Base-by-base conservation (phyloP, 2,113 vertebrate genomes). In the Mustelus asterias region DNA sequence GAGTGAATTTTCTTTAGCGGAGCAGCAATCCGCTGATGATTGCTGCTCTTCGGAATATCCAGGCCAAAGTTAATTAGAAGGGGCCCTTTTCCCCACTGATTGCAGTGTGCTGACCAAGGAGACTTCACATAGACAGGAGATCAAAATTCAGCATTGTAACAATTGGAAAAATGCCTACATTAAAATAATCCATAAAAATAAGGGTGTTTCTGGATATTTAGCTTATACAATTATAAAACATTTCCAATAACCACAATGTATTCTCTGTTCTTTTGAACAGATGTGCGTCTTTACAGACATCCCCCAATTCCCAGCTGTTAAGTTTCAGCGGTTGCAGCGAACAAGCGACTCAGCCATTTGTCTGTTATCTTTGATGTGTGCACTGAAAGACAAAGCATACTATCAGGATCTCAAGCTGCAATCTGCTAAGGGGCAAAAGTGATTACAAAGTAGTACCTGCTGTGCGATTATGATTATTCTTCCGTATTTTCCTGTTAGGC, bases 391-490 rank as follows among this genome's bases (percentile, higher is more conserved):
- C n/a, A 93, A 10, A 92, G n/a, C 65, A 65, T 93, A 65, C 60
- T 63, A 20, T 22, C n/a, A 60, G 89, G 60, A 93, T 93, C 63
- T 65, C 89, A 93, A 65, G 63, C 33, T 93, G 60, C 60, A 65
- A n/a, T 93, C 60, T 93, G 89, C 89, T 93, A 41, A 93, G 89
- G 60, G 33, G 29, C 16, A 93, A 93, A 93, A 93, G 33, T 93
- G 89, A 93, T 65, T 93, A 65, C 89, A 93, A 65, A 65, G 89
- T 65, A 93, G n/a, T 93, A 65, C 89, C 89, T 65, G 58, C 89
- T 93, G 89, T 93, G 89, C 60, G 63, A 93, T 65, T 93, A 63
- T 93, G 89, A 37, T 65, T 93, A 93, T 93, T 93, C 33, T 41
- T 93, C 63, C 1, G 58, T 63, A 92, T 92, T 92, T 90, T 92